Base-by-base conservation (phyloP, 2,113 vertebrate genomes). In the Hymenochirus boettgeri region DNA sequence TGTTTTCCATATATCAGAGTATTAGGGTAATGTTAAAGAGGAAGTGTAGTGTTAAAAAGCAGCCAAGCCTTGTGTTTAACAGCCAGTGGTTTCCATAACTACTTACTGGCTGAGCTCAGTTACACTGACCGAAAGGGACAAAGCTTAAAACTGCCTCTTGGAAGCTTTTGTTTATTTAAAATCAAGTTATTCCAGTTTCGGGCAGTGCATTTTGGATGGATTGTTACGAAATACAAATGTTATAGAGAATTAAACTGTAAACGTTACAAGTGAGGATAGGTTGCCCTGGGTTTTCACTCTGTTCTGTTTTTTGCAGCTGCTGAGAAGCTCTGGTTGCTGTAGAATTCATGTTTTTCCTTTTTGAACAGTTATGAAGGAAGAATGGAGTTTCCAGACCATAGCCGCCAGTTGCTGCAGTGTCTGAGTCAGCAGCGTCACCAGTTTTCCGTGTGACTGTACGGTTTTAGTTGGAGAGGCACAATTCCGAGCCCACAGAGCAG, bases 321-420 rank as follows among this genome's bases (percentile, higher is more conserved):
- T 76, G 75, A 75, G 80, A 78, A 76, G 77, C 77, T 56, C 70
- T 78, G 75, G 80, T 80, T 71, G 76, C 74, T 73, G 80, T 84
- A 77, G 84, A 73, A 81, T 83, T 85, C 82, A 83, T 82, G 73
- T 85, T 81, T 83, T 85, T 85, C 84, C 82, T 80, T 81, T 91
- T 88, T 84, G 86, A 79, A 80, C 92, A 93, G 92, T 90, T 93
- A 93, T 92, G 93, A 89, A 88, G 89, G 90, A 90, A 92, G 91
- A 93, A 98, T 99, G 96, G 96, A 98, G 93, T 95, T 99, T 89
- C 96, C 96, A 81, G 95, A 93, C 88, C 96, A 98, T 89, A 95
- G 96, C 88, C 92, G 91, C 80, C 94, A 97, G 90, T 95, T 99
- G 86, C 94, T 99, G 90, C 92, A 93, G 88, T 94, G 93, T 85